Percentiles rank a stretch among this genome's conserved stretches.
phyloP scores from a whole-genome alignment of 2,888 invertebrate species.

The Lepidocyrtoides sp. region DNA sequence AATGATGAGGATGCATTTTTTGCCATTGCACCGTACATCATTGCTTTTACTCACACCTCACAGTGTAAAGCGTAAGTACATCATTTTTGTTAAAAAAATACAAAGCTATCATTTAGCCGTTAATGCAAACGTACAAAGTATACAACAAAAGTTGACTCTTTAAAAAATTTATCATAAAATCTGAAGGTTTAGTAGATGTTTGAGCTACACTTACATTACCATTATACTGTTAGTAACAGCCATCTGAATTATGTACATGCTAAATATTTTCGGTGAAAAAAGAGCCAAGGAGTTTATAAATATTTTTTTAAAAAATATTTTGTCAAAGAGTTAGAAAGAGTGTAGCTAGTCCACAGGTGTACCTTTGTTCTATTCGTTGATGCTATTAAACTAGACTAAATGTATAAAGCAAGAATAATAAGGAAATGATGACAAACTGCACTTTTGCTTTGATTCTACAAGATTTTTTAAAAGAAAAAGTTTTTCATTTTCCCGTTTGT shows the following conservation, averaged over 20 bases:
- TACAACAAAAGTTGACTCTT: conserved; percentile 13
- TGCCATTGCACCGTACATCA: conserved; percentile 6
- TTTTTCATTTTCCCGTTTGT: no score
- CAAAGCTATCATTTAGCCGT: no score
- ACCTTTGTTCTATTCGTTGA: neutral
- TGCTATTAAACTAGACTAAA: neutral
- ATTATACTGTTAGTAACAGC: neutral
- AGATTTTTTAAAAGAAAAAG: no score
- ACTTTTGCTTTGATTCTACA: conserved; percentile 29
- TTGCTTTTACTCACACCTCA: neutral
- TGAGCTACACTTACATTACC: no score
- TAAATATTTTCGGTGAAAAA: neutral
- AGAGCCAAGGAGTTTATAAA: neutral
- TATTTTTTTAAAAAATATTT: neutral
- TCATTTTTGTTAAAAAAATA: neutral
- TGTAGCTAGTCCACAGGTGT: neutral
- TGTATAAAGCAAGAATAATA: neutral
- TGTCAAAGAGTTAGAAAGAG: neutral
- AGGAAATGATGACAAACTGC: neutral
- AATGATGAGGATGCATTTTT: conserved; percentile 7
- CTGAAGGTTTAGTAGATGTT: no score
- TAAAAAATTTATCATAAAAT: no score
- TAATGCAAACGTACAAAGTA: no score
- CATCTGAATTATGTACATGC: no score
- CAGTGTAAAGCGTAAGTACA: no score